These are phyloP conservation scores for Madoqua kirkii DNA, from an alignment of 2,113 vertebrate genomes.

Conservation along the genomic window DNA sequence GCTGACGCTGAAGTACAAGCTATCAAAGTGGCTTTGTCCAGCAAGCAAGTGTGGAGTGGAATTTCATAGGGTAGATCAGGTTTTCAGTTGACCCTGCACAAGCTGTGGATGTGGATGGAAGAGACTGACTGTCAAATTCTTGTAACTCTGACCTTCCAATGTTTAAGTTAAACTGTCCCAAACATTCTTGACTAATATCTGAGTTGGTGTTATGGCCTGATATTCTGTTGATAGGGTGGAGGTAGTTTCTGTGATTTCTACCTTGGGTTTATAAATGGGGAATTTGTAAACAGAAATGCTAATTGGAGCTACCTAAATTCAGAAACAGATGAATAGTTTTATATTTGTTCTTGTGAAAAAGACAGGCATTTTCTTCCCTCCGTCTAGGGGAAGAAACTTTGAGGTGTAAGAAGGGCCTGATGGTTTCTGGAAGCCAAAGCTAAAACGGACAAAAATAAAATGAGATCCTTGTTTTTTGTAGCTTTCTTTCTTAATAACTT, in stretches of 20 bases:
- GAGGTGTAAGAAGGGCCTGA: neutral
- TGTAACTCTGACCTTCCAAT: neutral
- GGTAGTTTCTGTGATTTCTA: constrained; percentile 21
- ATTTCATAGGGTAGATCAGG: neutral
- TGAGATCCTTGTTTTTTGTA: neutral
- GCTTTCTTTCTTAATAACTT: neutral
- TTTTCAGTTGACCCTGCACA: neutral
- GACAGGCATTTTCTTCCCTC: neutral
- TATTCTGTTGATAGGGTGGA: neutral
- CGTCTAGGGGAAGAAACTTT: neutral
- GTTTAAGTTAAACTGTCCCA: neutral
- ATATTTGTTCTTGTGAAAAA: constrained; percentile 26
- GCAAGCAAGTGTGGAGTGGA: neutral
- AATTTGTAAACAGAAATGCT: constrained; percentile 17
- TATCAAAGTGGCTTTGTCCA: neutral
- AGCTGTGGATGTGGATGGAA: neutral
- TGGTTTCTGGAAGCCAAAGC: neutral
- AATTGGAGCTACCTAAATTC: neutral
- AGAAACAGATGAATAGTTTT: neutral
- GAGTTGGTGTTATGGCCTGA: neutral
- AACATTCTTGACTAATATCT: neutral
- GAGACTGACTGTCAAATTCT: neutral
- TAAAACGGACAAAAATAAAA: neutral
- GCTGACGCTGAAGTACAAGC: neutral
- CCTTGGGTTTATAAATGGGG: neutral